phyloP scores from a whole-genome alignment of 92 coral and sea anemone species.

The Paramuricea clavata region DNA sequence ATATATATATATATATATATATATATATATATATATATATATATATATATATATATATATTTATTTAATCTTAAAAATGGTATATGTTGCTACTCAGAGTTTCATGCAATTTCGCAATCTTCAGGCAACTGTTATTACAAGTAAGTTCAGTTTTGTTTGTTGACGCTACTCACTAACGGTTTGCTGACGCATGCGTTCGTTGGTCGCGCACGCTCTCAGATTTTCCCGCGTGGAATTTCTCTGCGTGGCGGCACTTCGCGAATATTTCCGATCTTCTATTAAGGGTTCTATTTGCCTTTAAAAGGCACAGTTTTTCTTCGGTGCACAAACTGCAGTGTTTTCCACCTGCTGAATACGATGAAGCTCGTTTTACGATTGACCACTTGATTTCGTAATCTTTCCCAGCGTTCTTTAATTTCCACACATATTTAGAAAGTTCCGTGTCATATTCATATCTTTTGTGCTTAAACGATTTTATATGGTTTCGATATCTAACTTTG shows the following conservation, averaged over 20 bases:
- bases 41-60: too few species aligned
- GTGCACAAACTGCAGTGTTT: neutral
- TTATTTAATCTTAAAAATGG: too few species aligned
- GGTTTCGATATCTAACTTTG: constrained; percentile 1
- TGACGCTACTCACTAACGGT: constrained; percentile 13
- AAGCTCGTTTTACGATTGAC: constrained; percentile 33
- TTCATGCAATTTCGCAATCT: too few species aligned
- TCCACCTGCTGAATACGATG: constrained; percentile 19
- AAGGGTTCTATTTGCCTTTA: neutral
- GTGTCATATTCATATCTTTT: neutral
- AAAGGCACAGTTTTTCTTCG: neutral
- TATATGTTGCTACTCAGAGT: too few species aligned
- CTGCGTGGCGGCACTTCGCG: constrained; percentile 8
- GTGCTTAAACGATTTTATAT: constrained; percentile 3
- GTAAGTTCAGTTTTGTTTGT: constrained; percentile 13
- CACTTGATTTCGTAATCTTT: constrained; percentile 13
- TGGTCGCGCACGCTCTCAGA: neutral
- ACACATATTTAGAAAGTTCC: constrained; percentile 17
- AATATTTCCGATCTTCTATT: neutral
- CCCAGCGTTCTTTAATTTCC: constrained; percentile 2
- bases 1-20: too few species aligned
- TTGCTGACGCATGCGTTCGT: neutral
- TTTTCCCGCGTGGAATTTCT: constrained; percentile 1
- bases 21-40: too few species aligned
- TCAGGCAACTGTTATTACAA: constrained; percentile 25